Evolutionary conservation across 1,140 invertebrate species (phyloP).

Genomic region (Cheumatopsyche charites): DNA sequence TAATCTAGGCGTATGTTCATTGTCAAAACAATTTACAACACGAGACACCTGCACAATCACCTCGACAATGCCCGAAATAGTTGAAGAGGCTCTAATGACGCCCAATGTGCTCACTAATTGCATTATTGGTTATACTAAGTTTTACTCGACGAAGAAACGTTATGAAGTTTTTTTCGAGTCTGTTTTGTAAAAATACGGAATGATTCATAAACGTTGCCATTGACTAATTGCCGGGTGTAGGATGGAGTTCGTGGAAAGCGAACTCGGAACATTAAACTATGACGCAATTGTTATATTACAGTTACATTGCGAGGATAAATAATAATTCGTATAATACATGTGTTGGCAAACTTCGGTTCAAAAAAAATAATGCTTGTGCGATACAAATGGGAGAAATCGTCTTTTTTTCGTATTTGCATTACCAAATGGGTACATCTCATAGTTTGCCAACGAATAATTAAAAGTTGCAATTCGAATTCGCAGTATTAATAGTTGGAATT

Average conservation of each 20-base stretch:
- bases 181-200: too few relatives aligned
- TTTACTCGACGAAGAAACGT: too few relatives aligned
- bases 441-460: slow-evolving; percentile 9
- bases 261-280: not conserved
- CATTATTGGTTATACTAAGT: too few relatives aligned
- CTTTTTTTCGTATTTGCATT: slow-evolving; percentile 2
- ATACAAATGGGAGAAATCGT: not conserved
- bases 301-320: slow-evolving; percentile 3
- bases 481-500: not conserved
- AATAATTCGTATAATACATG: not conserved
- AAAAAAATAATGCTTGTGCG: too few relatives aligned
- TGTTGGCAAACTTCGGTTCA: not conserved
- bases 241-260: not conserved
- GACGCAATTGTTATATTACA: slow-evolving; percentile 8
- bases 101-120: too few relatives aligned
- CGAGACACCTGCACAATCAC: slow-evolving; percentile 9
- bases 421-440: not conserved
- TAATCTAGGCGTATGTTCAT: not conserved
- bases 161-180: too few relatives aligned
- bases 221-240: not conserved
- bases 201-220: not conserved
- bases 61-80: not conserved
- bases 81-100: not conserved
- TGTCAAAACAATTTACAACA: slow-evolving; percentile 28
- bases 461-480: slow-evolving; percentile 3